A percentile compares a stretch with the other conserved stretches of the same genome.
phyloP scores from a whole-genome alignment of 2,888 invertebrate species.

The Strigamia transsilvanica region DNA sequence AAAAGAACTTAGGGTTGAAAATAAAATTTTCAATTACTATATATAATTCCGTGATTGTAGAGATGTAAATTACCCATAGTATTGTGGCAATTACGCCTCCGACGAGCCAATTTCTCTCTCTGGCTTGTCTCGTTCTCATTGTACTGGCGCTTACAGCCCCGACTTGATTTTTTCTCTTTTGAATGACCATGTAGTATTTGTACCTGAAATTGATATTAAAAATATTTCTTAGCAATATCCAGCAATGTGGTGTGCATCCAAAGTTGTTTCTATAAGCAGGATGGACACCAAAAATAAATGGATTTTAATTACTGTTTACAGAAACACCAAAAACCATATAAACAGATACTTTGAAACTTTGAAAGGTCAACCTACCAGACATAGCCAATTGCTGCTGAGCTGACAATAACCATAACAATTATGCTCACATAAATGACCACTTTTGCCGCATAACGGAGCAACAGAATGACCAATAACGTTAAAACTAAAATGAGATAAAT shows the following conservation, averaged over 20 bases:
- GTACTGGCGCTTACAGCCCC: not conserved
- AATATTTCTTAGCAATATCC: too few species aligned
- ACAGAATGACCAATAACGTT: constrained; percentile 68
- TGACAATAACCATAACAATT: constrained; percentile 67
- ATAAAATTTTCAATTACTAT: not conserved
- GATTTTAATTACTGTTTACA: too few species aligned
- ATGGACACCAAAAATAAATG: too few species aligned
- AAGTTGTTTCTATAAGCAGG: too few species aligned
- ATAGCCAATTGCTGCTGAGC: constrained; percentile 69
- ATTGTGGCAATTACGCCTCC: constrained; percentile 72
- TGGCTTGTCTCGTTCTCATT: not conserved
- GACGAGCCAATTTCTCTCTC: constrained; percentile 65
- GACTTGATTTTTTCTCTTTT: not conserved
- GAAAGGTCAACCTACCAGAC: constrained; percentile 67
- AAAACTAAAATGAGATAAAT: constrained; percentile 66
- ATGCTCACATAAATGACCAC: constrained; percentile 73
- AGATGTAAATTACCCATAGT: constrained; percentile 68
- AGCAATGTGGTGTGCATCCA: too few species aligned
- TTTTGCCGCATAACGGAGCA: constrained; percentile 70
- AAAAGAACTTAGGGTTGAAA: constrained; percentile 56
- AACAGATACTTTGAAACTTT: not conserved
- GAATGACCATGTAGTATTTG: not conserved
- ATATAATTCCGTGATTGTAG: too few species aligned
- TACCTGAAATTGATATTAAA: not conserved
- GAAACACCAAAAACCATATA: too few species aligned